Conservation (phyloP, 2,113 vertebrate species). For the Gavia stellata region DNA sequence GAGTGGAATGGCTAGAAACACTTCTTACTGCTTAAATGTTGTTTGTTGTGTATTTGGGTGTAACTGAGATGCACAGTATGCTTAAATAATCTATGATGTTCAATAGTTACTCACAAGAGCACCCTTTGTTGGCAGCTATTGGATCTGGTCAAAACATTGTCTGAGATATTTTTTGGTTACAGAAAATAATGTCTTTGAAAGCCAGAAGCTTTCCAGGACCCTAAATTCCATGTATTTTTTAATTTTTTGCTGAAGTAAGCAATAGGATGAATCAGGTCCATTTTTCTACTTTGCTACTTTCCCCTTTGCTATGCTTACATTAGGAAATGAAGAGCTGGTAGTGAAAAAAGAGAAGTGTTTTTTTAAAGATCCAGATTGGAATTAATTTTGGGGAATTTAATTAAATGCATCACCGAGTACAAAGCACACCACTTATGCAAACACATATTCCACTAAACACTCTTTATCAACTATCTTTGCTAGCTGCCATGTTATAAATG, state of each 20-base stretch:
- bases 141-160: not conserved
- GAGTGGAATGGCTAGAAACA: not conserved
- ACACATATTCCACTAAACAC: not conserved
- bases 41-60: not conserved
- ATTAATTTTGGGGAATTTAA: accelerated
- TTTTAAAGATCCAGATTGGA: not conserved
- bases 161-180: not conserved
- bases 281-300: not conserved
- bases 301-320: not conserved
- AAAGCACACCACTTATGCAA: not conserved
- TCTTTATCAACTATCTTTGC: no score
- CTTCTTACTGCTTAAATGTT: not conserved
- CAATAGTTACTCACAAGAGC: not conserved
- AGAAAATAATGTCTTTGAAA: not conserved
- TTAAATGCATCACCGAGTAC: not conserved
- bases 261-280: not conserved
- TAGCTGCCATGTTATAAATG: not conserved
- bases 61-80: not conserved
- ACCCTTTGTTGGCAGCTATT: not conserved
- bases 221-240: not conserved
- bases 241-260: not conserved
- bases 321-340: not conserved
- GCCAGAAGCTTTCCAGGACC: not conserved
- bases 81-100: not conserved
- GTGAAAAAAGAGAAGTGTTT: not conserved